A percentile compares a stretch with the other conserved stretches of the same genome.
Evolutionary conservation across 2,888 invertebrate genomes (phyloP).

Genomic region (Cryptocheilus praepositus): DNA sequence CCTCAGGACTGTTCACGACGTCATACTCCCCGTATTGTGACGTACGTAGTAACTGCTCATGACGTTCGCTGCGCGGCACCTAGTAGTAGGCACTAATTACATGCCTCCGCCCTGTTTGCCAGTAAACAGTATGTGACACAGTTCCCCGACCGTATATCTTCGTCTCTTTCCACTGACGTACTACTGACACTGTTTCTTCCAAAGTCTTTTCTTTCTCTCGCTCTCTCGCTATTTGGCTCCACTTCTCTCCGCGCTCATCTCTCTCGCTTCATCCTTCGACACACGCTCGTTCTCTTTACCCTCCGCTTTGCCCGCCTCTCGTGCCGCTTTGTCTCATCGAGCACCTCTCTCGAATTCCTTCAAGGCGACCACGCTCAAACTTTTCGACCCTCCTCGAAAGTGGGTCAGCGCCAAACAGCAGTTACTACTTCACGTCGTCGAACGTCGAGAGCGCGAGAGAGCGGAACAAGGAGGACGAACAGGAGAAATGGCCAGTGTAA

Average conservation of each 20-base stretch:
- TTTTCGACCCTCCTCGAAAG: constrained; percentile 32
- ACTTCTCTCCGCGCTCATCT: too few relatives aligned
- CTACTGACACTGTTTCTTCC: too few relatives aligned
- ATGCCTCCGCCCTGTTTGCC: constrained; percentile 18
- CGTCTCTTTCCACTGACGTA: too few relatives aligned
- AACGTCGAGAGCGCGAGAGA: constrained; percentile 12
- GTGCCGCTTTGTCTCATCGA: not conserved
- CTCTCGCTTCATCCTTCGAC: constrained; percentile 3
- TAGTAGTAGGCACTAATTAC: constrained; percentile 25
- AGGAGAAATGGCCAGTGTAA: not conserved
- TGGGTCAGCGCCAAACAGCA: constrained; percentile 33
- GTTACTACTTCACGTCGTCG: constrained; percentile 30
- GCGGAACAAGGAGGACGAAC: not conserved
- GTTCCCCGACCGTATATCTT: constrained; percentile 12
- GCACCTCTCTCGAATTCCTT: constrained; percentile 10
- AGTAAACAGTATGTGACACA: constrained; percentile 26
- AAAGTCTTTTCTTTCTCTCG: not conserved
- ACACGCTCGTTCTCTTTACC: not conserved
- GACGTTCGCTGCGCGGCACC: constrained; percentile 24
- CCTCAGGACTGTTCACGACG: constrained; percentile 24
- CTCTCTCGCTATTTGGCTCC: constrained; percentile 4
- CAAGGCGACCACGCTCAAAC: constrained; percentile 25
- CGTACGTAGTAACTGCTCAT: constrained; percentile 20
- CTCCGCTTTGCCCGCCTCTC: not conserved
- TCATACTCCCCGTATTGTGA: constrained; percentile 14